Evolutionary conservation across 2,113 vertebrate species (phyloP), one percentile per base, ranked within the genome.

Genomic region (Thomomys bottae): DNA sequence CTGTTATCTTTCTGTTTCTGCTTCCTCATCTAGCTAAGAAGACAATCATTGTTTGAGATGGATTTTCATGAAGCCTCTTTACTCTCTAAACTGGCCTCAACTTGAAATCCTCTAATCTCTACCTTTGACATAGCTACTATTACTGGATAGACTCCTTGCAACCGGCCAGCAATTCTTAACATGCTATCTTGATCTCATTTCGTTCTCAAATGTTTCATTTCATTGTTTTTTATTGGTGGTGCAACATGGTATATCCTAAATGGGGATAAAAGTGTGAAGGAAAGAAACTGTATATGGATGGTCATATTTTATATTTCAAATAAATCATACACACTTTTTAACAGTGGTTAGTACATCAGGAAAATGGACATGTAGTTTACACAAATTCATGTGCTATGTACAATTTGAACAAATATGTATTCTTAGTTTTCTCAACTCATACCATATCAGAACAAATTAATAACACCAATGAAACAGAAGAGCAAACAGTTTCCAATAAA

Each of bases 171-270:
- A 71, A 38, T 88, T 73, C 45, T 72, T 72, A 81, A 59, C 32
- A 85, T 3, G 72, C 66, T 80, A 77, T 68, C 34, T 66, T 54
- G 49, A 78, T 8, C 12, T 4, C 26, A 38, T 0, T 59, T 87
- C 61, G 64, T 68, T 63, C 1, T 73, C 36, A 93, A 84, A 64
- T 32, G 14, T 76, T 68, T 79, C 30, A 71, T 21, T 6, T 68
- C 61, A 78, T 84, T 84, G 34, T 34, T 83, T 80, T 92, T 92
- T 24, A 91, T 57, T 90, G 10, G 5, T 80, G 77, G 73, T 40
- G 20, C 1, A 87, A 83, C 20, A 89, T 2, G 70, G 66, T 66
- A 26, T 92, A 15, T 28, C 15, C 34, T 54, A 88, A 90, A 88
- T 78, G 28, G 36, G 83, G 23, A 73, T 49, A 73, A 87, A 90